Conservation (phyloP, 2,113 vertebrate genomes). For the Salvelinus namaycush region DNA sequence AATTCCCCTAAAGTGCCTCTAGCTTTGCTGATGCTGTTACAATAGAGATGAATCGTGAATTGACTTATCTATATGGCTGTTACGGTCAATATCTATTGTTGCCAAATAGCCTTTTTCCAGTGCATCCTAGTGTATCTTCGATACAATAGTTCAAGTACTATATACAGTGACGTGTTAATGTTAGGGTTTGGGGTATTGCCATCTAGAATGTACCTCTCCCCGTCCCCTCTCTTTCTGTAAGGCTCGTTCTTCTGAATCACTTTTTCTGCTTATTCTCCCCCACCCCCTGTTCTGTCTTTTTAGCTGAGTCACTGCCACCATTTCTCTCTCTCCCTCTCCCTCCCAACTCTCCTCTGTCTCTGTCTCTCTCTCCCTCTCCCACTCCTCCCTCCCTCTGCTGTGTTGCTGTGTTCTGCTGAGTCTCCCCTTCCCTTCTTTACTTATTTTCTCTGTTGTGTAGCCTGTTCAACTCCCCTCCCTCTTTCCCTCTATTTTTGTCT, state of each 20-base stretch:
- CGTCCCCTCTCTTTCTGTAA: background rate
- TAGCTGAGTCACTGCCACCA: background rate
- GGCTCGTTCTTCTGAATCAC: too few species aligned
- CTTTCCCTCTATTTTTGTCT: background rate
- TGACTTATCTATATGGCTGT: too few species aligned
- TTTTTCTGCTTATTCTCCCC: background rate
- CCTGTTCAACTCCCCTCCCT: background rate
- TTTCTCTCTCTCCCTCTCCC: background rate
- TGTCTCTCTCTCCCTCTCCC: slow-evolving; percentile 10
- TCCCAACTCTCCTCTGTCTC: background rate
- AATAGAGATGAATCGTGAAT: too few species aligned
- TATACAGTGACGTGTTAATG: background rate
- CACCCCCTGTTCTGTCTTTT: slow-evolving; percentile 8
- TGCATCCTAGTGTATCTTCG: too few species aligned
- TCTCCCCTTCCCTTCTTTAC: slow-evolving; percentile 33
- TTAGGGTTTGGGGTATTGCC: background rate
- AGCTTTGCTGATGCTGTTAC: background rate
- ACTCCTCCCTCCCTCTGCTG: slow-evolving; percentile 32
- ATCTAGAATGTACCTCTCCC: background rate
- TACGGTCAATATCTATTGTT: background rate
- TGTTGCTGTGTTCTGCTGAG: slow-evolving; percentile 42
- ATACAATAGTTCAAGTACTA: background rate
- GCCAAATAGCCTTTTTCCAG: too few species aligned
- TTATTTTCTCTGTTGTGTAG: background rate
- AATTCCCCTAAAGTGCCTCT: too few species aligned